Conservation (phyloP, 2,113 vertebrate species). For the Scortum barcoo region DNA sequence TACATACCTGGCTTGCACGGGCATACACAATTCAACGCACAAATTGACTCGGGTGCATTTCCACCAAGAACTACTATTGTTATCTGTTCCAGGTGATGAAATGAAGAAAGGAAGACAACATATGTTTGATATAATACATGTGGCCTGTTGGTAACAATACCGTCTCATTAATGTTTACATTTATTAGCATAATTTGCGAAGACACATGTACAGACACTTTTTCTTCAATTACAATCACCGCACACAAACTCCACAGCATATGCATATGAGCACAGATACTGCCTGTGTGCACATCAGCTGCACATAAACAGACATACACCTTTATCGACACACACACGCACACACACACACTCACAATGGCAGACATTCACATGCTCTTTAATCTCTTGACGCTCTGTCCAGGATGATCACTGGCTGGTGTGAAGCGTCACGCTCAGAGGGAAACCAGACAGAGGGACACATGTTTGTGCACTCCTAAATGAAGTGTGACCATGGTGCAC, state of each 20-base stretch:
- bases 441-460: conserved; percentile 89
- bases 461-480: conserved; percentile 89
- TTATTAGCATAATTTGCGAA: conserved; percentile 24
- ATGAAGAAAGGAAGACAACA: conserved; percentile 50
- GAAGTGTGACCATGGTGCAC: conserved; percentile 92
- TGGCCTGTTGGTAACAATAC: conserved; percentile 12
- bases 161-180: conserved; percentile 11
- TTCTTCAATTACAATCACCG: conserved; percentile 9
- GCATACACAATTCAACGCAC: conserved; percentile 70
- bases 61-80: conserved; percentile 44
- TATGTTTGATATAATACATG: conserved; percentile 45
- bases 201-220: not conserved
- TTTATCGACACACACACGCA: conserved; percentile 6
- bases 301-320: conserved; percentile 1
- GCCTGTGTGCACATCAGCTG: conserved; percentile 4
- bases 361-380: conserved; percentile 60
- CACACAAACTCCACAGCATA: not conserved
- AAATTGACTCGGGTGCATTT: conserved; percentile 62
- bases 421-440: conserved; percentile 84
- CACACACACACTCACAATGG: conserved; percentile 29
- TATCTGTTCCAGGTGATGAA: conserved; percentile 60
- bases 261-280: not conserved
- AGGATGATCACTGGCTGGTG: conserved; percentile 69
- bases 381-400: conserved; percentile 69
- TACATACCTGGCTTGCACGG: conserved; percentile 74